These are phyloP conservation scores for Hypsibius dujardini DNA, from an alignment of 1,140 invertebrate genomes.

Conservation along the genomic window DNA sequence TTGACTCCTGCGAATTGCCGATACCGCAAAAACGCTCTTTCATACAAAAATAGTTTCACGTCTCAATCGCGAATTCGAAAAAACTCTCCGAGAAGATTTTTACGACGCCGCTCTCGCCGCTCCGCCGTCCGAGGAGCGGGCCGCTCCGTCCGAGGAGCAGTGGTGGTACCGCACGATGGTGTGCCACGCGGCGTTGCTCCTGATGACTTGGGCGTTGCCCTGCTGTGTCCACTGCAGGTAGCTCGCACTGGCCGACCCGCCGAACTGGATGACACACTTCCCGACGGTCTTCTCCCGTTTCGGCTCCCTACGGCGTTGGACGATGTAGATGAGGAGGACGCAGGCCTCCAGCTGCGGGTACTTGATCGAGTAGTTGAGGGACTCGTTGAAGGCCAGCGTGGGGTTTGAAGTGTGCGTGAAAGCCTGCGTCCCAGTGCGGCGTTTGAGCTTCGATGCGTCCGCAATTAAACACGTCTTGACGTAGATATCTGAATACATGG, in stretches of 20 bases:
- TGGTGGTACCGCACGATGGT: background rate
- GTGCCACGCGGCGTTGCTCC: constrained; percentile 8
- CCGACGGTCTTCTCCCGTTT: constrained; percentile 2
- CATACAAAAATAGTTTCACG: no score
- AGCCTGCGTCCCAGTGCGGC: background rate
- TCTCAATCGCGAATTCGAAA: no score
- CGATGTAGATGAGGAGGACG: background rate
- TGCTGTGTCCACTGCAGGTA: constrained; percentile 12
- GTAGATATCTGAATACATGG: background rate
- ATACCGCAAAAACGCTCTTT: no score
- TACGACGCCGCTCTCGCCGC: no score
- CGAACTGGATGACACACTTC: background rate
- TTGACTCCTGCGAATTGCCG: no score
- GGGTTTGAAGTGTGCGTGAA: background rate
- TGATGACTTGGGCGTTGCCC: background rate
- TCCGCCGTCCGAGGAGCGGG: no score
- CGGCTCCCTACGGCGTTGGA: background rate
- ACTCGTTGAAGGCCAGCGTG: background rate
- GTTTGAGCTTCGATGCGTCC: background rate
- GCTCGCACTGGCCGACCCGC: background rate
- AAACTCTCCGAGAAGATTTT: no score
- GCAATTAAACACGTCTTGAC: constrained; percentile 2
- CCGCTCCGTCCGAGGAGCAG: no score
- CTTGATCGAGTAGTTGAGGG: background rate
- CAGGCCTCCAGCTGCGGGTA: background rate